Percentiles rank a stretch among this genome's conserved stretches.
Evolutionary conservation across 2,797 vertebrate genomes (phyloP).

Genomic region (Otus scops): DNA sequence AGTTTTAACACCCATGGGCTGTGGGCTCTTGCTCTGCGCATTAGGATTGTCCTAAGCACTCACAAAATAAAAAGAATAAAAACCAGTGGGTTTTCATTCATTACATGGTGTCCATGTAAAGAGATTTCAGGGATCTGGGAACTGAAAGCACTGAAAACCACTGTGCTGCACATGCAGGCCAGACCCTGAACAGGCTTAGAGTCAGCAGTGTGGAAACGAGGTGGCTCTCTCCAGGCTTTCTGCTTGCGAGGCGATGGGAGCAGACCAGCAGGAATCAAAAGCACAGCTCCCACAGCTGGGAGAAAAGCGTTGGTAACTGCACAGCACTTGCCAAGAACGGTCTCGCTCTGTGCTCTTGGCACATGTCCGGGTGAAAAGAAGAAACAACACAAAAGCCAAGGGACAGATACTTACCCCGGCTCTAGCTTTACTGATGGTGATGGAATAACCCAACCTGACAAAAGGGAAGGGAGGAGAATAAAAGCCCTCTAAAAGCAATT

Average conservation of each 20-base stretch:
- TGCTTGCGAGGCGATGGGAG: background rate
- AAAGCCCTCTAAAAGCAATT: constrained; percentile 38
- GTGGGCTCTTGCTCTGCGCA: background rate
- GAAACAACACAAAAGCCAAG: background rate
- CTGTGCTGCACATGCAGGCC: constrained; percentile 32
- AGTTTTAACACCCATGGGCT: background rate
- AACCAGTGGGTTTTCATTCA: background rate
- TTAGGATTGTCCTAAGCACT: background rate
- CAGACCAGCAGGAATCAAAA: background rate
- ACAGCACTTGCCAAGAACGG: background rate
- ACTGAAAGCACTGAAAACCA: background rate
- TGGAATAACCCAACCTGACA: constrained; percentile 39
- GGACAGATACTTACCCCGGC: constrained; percentile 33
- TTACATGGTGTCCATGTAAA: background rate
- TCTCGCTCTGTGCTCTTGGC: background rate
- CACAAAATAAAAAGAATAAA: background rate
- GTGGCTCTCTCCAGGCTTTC: background rate
- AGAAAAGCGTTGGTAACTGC: background rate
- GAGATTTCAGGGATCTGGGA: background rate
- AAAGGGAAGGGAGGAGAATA: constrained; percentile 15
- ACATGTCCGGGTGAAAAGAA: background rate
- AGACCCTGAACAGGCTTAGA: background rate
- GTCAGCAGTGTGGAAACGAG: background rate
- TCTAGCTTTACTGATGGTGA: constrained; percentile 25
- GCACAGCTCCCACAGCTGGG: background rate